Base-by-base conservation (phyloP, 2,888 invertebrate species). In the Endomychus coccineus region DNA sequence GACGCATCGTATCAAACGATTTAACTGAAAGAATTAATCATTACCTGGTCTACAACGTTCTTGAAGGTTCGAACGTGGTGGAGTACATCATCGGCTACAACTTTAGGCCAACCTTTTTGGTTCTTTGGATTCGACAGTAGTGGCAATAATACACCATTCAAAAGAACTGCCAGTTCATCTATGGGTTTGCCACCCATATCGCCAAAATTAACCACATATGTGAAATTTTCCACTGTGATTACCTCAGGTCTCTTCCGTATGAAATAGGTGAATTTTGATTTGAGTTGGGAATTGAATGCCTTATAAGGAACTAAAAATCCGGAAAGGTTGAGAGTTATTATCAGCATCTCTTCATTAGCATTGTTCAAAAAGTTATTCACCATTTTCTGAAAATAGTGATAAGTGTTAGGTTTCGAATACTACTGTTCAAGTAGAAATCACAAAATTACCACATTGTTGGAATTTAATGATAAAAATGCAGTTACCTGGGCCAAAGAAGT, bases 251-350 rank as follows among this genome's bases (percentile, higher is more conserved):
- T 56, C 45, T 74, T 78, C 49, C 85, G 78, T 16, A 88, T 71
- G 58, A 92, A 91, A 60, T 89, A 94, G 0, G 78, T 70, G 33
- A 77, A 71, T 67, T 87, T 88, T 7, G 74, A 70, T 52, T 75
- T 77, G 16, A 73, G 68, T 24, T 70, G 63, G 0, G 71, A 52
- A 1, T 80, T 80, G 51, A 83, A 86, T 4, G 68, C 66, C 6
- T 70, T 69, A 1, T 75, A 59, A 1, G 85, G 83, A 2, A 75
- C 68, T n/a, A 91, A 66, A 42, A 73, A 48, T 0, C 83, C 80
- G 0, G 75, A 72, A 0, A 74, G 51, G 39, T 75, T 76, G 48
- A 83, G 56, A 27, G 76, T 75, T 45, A 85, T 71, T 34, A 82
- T 68, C 7, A 85, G 53, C 51, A 71, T 66, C 48, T 62, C 62